Evolutionary conservation across 2,113 vertebrate species (phyloP).

Genomic region (Genyomyrus donnyi): DNA sequence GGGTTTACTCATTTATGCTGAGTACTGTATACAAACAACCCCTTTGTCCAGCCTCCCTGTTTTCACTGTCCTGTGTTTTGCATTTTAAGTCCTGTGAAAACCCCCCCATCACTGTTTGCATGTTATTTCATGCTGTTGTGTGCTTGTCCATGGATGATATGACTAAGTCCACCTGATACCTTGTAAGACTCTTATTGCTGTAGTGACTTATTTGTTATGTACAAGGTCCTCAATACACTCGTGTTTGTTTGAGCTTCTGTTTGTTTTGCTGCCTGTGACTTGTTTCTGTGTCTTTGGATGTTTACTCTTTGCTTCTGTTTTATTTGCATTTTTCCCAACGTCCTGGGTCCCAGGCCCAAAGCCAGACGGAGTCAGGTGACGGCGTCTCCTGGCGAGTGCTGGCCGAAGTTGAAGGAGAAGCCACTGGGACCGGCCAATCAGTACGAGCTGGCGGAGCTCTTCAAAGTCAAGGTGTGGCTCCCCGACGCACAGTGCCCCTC

Average conservation of each 20-base stretch:
- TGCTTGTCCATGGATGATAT: not conserved
- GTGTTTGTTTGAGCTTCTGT: not conserved
- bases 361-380: slow-evolving; percentile 63
- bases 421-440: slow-evolving; percentile 51
- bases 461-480: slow-evolving; percentile 62
- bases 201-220: not conserved
- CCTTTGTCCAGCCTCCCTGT: not conserved
- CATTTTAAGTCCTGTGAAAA: not conserved
- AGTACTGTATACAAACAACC: not conserved
- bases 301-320: not conserved
- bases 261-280: not conserved
- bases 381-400: slow-evolving; percentile 61
- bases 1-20: not conserved
- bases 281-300: not conserved
- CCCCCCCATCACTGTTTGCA: not conserved
- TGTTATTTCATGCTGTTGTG: not conserved
- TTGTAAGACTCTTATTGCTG: not conserved
- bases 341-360: slow-evolving; percentile 61
- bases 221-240: not conserved
- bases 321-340: not conserved
- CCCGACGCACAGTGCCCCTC: not conserved
- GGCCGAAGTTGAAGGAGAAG: slow-evolving; percentile 70
- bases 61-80: not conserved
- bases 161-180: not conserved
- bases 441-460: slow-evolving; percentile 63